Evolutionary conservation across 2,797 vertebrate genomes (phyloP), one percentile per base, ranked within the genome.

Genomic region (Neomorphus geoffroyi): DNA sequence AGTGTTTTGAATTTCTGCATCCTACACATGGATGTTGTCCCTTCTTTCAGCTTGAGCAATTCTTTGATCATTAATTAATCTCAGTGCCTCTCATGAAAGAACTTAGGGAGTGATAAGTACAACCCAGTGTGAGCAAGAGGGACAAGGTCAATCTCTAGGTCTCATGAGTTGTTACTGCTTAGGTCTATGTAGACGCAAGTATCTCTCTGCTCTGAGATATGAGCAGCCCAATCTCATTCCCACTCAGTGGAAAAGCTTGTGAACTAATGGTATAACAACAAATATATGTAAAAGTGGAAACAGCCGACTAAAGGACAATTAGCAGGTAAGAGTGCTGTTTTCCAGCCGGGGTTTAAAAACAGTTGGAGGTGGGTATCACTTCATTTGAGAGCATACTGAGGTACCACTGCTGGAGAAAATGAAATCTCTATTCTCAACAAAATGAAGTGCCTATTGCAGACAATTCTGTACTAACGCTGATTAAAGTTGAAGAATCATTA

Each of bases 391-490:
- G 60, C 88, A 73, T 80, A 80, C 48, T 70, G 66, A 80, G 35
- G 53, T 92, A 74, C 87, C 54, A 82, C 83, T 94, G 15, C 57
- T 60, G 66, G n/a, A 91, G 93, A 88, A 96, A 95, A 90, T 80
- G 53, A 93, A 97, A 92, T 94, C 79, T 92, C 82, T 87, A 3
- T 41, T 92, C 60, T 65, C 39, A 62, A 45, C 27, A 72, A 91
- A 73, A 85, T 11, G 10, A 74, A 91, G 50, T 65, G 30, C 45
- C 43, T 78, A 21, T 83, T 30, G 32, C 18, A 61, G 48, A 3
- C n/a, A 60, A 17, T 41, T 77, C 75, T 26, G n/a, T 69, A 57
- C 32, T 73, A 72, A 50, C 66, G 32, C 22, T 57, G 45, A 32
- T 66, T 41, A 86, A 35, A 70, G 30, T 35, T 78, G 33, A 92